Evolutionary conservation across 2,113 vertebrate genomes (phyloP), one percentile per base, ranked within the genome.

Genomic region (Sceloporus undulatus): DNA sequence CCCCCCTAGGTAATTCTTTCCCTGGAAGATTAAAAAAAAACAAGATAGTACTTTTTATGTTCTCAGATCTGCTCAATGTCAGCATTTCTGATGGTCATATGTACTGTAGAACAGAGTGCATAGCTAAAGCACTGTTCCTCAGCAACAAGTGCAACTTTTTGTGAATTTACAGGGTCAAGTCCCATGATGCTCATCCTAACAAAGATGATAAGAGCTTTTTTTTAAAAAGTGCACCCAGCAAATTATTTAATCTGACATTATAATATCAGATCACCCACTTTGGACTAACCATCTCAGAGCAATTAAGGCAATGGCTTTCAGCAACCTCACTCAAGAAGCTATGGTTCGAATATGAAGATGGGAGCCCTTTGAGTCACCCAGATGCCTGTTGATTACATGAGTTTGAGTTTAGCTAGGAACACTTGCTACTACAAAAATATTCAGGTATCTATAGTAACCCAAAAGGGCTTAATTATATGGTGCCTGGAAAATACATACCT

Each of bases 261-360:
- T 54, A 34, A 56, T n/a, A 34, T 62, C 10, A 70, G 27, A 70
- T 78, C 5, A 76, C 73, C 21, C 59, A 29, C 48, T 8, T 27
- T 54, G 59, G 42, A 25, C 48, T 73, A 54, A 59, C 56, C 59
- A 19, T 25, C 0, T 0, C 34, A 0, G 25, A 1, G 0, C n/a
- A 40, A 13, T 52, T 1, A 0, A 0, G 29, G 62, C 0, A 79
- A 29, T 71, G 68, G 68, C 25, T 0, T 1, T n/a, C 25, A 10
- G 34, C 52, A 71, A 14, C 3, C 34, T 10, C 42, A 23, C 0
- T 4, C 11, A 78, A 59, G n/a, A 14, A 29, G 42, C 19, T 77
- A 21, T 52, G 29, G 85, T 25, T 6, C 62, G 1, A 70, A 0
- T 1, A 75, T 52, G 8, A 86, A 70, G 13, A 86, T 14, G 25